Evolutionary conservation across 2,113 vertebrate genomes (phyloP), one percentile per base, ranked within the genome.

Genomic region (Mormyrus lacerda): DNA sequence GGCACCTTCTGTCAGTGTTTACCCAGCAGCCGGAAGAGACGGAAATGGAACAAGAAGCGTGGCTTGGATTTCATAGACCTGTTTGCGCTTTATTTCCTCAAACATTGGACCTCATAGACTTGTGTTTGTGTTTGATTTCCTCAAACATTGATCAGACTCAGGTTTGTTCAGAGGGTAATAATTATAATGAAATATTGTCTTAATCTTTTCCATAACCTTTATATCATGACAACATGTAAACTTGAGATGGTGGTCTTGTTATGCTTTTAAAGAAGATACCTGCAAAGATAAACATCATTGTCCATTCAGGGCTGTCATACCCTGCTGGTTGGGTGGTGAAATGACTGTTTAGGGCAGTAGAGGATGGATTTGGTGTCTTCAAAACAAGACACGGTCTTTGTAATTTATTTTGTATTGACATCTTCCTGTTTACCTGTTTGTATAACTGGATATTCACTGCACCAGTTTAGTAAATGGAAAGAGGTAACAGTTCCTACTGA

Each of bases 311-410:
- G 35, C 73, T 17, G 35, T 42, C 2, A 6, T 79, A 35, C 73
- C 73, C 42, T 39, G 5, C 42, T 42, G 73, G 31, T 5, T 42
- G 35, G 73, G 73, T 79, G 73, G 15, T 42, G 6, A 79, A 79
- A 79, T 35, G 4, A 42, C 73, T 79, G 73, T 42, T 79, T 79
- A 19, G 6, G 31, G 35, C 73, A 31, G 1, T 79, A 79, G 31
- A 79, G 10, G 27, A 69, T 69, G 61, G n/a, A 69, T 65, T 91
- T 92, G 92, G 88, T 92, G 89, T 93, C 88, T 89, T 85, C n/a
- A n/a, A n/a, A n/a, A n/a, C n/a, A 85, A 65, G 55, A 84, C 42
- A 88, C 21, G 79, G 88, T 90, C 65, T 85, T 88, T 85, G 85
- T 27, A 39, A 79, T 85, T 31, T 50, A 47, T 89, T 58, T 73